Percentiles rank a stretch among this genome's conserved stretches.
Evolutionary conservation across 2,797 vertebrate genomes (phyloP).

Genomic region (Pagetopsis macropterus): DNA sequence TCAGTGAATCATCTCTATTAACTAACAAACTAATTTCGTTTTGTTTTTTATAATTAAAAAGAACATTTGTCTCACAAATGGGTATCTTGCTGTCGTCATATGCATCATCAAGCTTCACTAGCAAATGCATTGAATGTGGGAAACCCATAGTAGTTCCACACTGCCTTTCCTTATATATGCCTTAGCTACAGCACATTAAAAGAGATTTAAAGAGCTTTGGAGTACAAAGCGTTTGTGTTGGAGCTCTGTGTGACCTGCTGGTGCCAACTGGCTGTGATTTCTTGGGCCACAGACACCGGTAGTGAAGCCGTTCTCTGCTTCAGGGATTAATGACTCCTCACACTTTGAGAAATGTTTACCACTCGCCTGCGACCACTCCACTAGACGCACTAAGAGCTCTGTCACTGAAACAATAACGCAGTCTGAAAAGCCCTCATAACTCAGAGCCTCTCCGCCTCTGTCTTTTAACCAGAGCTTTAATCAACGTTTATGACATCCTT

Average conservation of each 20-base stretch:
- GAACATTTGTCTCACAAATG: neutral
- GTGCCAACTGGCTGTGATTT: constrained; percentile 82
- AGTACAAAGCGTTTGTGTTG: constrained; percentile 65
- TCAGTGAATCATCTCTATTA: neutral
- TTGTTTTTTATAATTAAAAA: neutral
- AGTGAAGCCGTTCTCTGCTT: constrained; percentile 74
- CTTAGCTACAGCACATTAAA: constrained; percentile 46
- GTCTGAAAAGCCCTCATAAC: constrained; percentile 83
- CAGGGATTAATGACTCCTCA: constrained; percentile 84
- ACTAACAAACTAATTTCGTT: neutral
- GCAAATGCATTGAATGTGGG: constrained; percentile 19
- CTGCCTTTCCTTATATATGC: constrained; percentile 17
- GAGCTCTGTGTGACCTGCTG: constrained; percentile 68
- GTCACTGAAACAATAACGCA: constrained; percentile 86
- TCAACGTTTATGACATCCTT: constrained; percentile 89
- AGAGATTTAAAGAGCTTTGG: constrained; percentile 66
- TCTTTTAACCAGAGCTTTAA: constrained; percentile 88
- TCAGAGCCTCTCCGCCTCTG: constrained; percentile 82
- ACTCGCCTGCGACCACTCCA: constrained; percentile 74
- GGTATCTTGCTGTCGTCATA: neutral
- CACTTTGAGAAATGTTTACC: constrained; percentile 83
- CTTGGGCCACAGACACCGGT: constrained; percentile 72
- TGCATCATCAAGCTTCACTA: constrained; percentile 23
- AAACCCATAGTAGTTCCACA: neutral
- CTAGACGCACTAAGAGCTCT: constrained; percentile 83